A percentile compares a stretch with the other conserved stretches of the same genome.
These are phyloP conservation scores for Phengaris arion DNA, from an alignment of 2,888 invertebrate species.

Conservation along the genomic window DNA sequence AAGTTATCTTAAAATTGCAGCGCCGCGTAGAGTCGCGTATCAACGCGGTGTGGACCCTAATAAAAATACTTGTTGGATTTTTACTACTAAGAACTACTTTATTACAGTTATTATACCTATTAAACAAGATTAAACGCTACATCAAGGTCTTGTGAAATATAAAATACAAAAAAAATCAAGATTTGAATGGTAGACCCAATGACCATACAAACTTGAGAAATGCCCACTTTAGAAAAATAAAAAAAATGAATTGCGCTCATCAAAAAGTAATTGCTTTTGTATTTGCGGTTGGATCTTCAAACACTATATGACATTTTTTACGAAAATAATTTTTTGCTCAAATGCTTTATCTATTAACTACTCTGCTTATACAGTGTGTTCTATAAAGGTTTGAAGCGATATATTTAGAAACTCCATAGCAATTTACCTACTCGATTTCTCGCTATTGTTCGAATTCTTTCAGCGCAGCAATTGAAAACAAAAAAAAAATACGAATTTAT, in stretches of 20 bases:
- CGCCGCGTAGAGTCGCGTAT: no score
- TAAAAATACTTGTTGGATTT: no score
- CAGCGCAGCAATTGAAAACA: not conserved
- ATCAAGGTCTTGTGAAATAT: no score
- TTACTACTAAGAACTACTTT: no score
- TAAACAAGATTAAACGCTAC: no score
- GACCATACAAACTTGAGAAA: not conserved
- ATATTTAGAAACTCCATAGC: not conserved
- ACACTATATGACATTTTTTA: conserved; percentile 13
- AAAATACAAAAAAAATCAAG: no score
- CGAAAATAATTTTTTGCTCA: conserved; percentile 20
- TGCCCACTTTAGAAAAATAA: not conserved
- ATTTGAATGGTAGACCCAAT: not conserved
- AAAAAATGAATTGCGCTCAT: not conserved
- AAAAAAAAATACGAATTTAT: not conserved
- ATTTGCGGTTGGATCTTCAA: conserved; percentile 12
- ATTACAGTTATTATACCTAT: no score
- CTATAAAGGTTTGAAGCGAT: not conserved
- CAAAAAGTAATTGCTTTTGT: conserved; percentile 12
- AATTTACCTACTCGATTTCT: not conserved
- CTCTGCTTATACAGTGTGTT: not conserved
- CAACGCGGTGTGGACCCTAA: no score
- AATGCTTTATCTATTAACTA: conserved; percentile 6
- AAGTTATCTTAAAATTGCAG: no score
- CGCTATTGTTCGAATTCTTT: not conserved